Conservation (phyloP, 2,888 invertebrate genomes). For the Venusia cambrica region DNA sequence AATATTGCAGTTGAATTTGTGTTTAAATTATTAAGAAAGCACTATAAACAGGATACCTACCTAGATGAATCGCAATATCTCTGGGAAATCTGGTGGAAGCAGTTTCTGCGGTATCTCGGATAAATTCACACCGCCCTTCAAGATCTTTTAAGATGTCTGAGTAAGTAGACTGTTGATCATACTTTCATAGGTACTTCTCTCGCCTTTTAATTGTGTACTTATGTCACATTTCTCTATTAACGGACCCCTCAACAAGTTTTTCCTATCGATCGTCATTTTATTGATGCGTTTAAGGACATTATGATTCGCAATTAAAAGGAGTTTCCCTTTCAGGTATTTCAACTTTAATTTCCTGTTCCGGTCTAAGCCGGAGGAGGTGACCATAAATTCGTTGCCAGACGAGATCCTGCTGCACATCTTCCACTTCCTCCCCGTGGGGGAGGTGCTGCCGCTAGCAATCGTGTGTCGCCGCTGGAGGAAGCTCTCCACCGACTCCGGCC, state of each 20-base stretch:
- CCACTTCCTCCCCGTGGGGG: slow-evolving; percentile 55
- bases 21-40: slow-evolving; percentile 42
- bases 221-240: no score
- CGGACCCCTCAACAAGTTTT: no score
- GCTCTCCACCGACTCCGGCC: slow-evolving; percentile 47
- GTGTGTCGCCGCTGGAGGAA: slow-evolving; percentile 64
- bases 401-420: slow-evolving; percentile 65
- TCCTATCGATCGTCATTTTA: no score
- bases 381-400: slow-evolving; percentile 56
- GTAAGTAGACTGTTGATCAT: slow-evolving; percentile 20
- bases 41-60: slow-evolving; percentile 21
- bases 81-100: slow-evolving; percentile 29
- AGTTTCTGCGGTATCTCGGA: slow-evolving; percentile 18
- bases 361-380: slow-evolving; percentile 27
- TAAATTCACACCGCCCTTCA: slow-evolving; percentile 10
- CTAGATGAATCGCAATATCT: slow-evolving; percentile 49
- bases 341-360: slow-evolving; percentile 26
- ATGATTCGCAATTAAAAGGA: background rate
- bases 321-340: slow-evolving; percentile 19
- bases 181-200: background rate
- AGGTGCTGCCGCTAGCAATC: no score
- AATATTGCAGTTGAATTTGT: slow-evolving; percentile 24
- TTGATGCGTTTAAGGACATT: no score
- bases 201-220: background rate
- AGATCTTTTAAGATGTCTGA: slow-evolving; percentile 25